phyloP scores from a whole-genome alignment of 2,113 vertebrate species.

The Dicaeum eximium region DNA sequence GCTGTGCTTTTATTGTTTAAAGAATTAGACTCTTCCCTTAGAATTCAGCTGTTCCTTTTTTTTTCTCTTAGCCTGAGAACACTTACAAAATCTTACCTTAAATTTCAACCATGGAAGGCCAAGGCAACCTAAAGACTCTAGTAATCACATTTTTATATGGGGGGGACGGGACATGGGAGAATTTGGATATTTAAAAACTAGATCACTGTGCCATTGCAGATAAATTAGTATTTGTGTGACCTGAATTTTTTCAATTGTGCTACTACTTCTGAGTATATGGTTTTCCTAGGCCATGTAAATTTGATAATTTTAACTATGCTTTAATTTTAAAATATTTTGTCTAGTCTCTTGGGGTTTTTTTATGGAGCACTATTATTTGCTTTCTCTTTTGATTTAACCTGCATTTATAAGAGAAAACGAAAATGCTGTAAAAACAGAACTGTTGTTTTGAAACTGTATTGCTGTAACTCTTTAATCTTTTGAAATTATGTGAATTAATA shows the following conservation, averaged over 20 bases:
- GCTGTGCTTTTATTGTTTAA: not conserved
- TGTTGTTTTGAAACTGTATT: not conserved
- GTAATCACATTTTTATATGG: not conserved
- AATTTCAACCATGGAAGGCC: not conserved
- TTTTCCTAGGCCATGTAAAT: not conserved
- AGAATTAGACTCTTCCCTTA: not conserved
- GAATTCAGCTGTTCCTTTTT: not conserved
- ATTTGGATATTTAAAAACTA: not conserved
- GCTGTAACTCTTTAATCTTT: not conserved
- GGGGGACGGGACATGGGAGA: rapidly evolving
- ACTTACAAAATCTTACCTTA: not conserved
- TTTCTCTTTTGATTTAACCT: not conserved
- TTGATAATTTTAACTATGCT: not conserved
- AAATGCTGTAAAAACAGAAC: not conserved
- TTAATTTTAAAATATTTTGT: not conserved
- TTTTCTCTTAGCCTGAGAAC: not conserved
- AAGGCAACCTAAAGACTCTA: not conserved
- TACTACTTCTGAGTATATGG: not conserved
- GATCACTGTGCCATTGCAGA: not conserved
- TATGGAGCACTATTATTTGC: not conserved
- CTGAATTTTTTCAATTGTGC: not conserved
- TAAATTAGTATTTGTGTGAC: not conserved
- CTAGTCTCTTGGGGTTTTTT: not conserved
- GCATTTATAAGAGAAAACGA: not conserved
- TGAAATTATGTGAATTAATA: not conserved